Conservation (phyloP, 2,888 invertebrate genomes). For the Lutraria lutraria region DNA sequence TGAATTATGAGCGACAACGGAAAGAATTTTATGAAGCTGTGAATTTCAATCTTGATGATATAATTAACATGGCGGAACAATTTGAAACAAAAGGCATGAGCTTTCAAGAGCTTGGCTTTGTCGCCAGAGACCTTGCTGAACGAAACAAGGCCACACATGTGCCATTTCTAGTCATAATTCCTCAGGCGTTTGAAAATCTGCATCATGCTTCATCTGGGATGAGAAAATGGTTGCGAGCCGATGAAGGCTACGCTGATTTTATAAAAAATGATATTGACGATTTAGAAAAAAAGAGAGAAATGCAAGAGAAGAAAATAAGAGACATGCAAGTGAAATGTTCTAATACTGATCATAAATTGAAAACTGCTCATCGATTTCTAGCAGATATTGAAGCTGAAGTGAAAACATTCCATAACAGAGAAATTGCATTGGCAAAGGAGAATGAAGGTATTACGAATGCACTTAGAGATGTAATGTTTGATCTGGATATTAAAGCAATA, state of each 20-base stretch:
- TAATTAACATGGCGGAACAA: slow-evolving; percentile 78
- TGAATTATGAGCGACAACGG: slow-evolving; percentile 81
- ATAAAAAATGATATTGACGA: slow-evolving; percentile 78
- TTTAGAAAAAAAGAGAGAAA: slow-evolving; percentile 74
- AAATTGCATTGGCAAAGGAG: slow-evolving; percentile 72
- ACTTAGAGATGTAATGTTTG: slow-evolving; percentile 77
- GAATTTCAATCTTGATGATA: slow-evolving; percentile 74
- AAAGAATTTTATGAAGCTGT: slow-evolving; percentile 77
- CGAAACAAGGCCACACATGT: slow-evolving; percentile 76
- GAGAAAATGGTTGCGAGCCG: slow-evolving; percentile 81
- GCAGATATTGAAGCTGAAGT: slow-evolving; percentile 73
- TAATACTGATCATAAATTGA: slow-evolving; percentile 77
- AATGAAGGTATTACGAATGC: slow-evolving; percentile 71
- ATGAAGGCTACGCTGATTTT: slow-evolving; percentile 79
- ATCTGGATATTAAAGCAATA: slow-evolving; percentile 79
- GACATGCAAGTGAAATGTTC: slow-evolving; percentile 76
- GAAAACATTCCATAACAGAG: slow-evolving; percentile 73
- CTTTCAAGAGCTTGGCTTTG: slow-evolving; percentile 76
- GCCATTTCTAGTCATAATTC: slow-evolving; percentile 80
- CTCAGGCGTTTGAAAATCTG: slow-evolving; percentile 81
- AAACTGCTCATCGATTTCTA: slow-evolving; percentile 72
- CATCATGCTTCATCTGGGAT: slow-evolving; percentile 74
- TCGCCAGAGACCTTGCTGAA: slow-evolving; percentile 77
- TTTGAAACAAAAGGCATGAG: slow-evolving; percentile 79
- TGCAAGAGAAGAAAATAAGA: slow-evolving; percentile 64